A percentile compares a stretch with the other conserved stretches of the same genome.
phyloP scores from a whole-genome alignment of 2,797 vertebrate genomes.

The Neopelma chrysocephalum region DNA sequence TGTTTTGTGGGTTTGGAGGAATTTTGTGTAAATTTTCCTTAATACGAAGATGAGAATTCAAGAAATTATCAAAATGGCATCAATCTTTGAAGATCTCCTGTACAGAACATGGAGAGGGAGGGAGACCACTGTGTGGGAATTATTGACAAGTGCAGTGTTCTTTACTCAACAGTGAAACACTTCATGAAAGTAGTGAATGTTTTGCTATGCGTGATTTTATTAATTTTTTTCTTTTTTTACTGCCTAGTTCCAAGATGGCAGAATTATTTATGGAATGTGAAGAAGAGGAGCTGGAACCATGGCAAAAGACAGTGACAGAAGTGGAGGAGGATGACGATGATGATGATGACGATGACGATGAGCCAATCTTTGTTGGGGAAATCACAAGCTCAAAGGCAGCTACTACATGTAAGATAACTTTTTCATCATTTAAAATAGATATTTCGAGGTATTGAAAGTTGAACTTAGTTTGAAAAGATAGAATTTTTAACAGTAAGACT shows the following conservation, averaged over 20 bases:
- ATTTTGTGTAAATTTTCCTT: not conserved
- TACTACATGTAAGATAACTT: conserved; percentile 72
- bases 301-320: conserved; percentile 84
- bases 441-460: not conserved
- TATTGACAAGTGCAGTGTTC: not conserved
- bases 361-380: conserved; percentile 91
- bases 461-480: not conserved
- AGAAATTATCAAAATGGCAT: not conserved
- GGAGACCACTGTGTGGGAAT: not conserved
- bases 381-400: conserved; percentile 80
- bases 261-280: conserved; percentile 91
- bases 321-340: conserved; percentile 81
- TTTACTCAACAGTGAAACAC: not conserved
- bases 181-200: not conserved
- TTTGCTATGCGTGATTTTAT: not conserved
- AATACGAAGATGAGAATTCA: not conserved
- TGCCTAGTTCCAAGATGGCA: conserved; percentile 78
- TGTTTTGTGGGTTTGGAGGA: not conserved
- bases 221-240: not conserved
- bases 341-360: conserved; percentile 78
- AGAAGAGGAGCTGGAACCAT: conserved; percentile 88
- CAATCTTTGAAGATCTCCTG: not conserved
- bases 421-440: not conserved
- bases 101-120: not conserved
- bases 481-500: not conserved